Evolutionary conservation across 2,113 vertebrate genomes (phyloP).

Genomic region (Amia ocellicauda): DNA sequence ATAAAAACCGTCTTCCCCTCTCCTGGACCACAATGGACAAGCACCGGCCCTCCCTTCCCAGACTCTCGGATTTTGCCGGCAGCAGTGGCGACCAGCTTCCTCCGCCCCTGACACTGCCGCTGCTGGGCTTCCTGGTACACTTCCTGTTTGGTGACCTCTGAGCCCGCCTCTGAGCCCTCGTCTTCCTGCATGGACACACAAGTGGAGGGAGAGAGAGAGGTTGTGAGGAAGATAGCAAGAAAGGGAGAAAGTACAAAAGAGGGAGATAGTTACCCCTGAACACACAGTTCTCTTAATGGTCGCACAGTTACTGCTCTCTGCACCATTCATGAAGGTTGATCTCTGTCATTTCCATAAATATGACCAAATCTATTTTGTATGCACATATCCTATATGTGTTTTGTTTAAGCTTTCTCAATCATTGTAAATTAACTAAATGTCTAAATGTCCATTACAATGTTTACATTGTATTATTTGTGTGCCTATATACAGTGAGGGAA

Average conservation of each 20-base stretch:
- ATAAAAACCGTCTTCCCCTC: constrained; percentile 81
- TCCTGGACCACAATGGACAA: constrained; percentile 67
- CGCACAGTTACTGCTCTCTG: no score
- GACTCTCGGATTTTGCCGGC: constrained; percentile 45
- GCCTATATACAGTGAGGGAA: no score
- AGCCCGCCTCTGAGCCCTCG: constrained; percentile 28
- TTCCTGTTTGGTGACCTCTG: constrained; percentile 56
- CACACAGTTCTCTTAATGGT: no score
- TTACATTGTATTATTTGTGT: no score
- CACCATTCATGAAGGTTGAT: no score
- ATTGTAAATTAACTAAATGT: background rate
- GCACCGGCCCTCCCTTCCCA: constrained; percentile 59
- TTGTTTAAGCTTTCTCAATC: no score
- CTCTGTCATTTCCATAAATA: no score
- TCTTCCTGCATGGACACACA: constrained; percentile 34
- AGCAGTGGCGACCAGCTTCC: constrained; percentile 48
- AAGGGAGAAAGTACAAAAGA: background rate
- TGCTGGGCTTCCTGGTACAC: constrained; percentile 62
- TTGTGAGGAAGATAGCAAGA: no score
- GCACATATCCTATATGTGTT: no score
- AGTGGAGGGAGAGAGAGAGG: no score
- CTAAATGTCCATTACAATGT: no score
- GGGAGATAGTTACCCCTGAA: background rate
- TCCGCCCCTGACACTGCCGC: constrained; percentile 59
- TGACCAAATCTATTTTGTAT: no score